Evolutionary conservation across 2,797 vertebrate genomes (phyloP), one percentile per base, ranked within the genome.

Genomic region (Chelidonichthys spinosus): DNA sequence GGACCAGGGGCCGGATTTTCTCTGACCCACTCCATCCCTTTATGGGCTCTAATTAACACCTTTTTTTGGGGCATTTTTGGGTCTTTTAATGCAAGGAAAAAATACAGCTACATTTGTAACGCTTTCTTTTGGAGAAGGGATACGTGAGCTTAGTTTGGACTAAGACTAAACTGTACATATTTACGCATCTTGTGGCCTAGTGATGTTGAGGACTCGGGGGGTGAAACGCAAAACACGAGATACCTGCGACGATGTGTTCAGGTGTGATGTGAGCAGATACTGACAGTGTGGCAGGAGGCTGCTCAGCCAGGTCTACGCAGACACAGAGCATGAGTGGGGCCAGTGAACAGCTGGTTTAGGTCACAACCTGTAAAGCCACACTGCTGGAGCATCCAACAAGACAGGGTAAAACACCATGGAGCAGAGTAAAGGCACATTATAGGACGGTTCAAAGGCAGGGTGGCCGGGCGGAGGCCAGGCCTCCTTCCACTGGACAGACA

Each of bases 291-390:
- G 62, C 39, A 74, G 63, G 63, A 74, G 69, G 46, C 62, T 55
- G 70, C 70, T 43, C 67, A 40, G 52, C 42, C 37, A 35, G 40
- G 42, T 68, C 39, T 37, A 32, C 61, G 42, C 39, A 46, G 43
- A 67, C 62, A 37, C 44, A 43, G 56, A 66, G 37, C 52, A 49
- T 13, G 7, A 42, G 25, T 53, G 40, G 58, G 63, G 58, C 50
- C 52, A 54, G 9, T n/a, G 60, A 76, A 79, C 85, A 90, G 88
- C 83, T 85, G 83, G 85, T n/a, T 76, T 50, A 80, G 87, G 88
- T 88, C 86, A 79, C 61, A 79, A 85, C 81, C 88, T 83, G 86
- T 76, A 83, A 84, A 82, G 77, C 72, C 79, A 84, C 70, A 79
- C 72, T 63, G 73, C 61, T 63, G 79, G 55, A 75, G 66, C 71